Evolutionary conservation across 2,888 invertebrate species (phyloP), one percentile per base, ranked within the genome.

Genomic region (Rhaphigaster nebulosa): DNA sequence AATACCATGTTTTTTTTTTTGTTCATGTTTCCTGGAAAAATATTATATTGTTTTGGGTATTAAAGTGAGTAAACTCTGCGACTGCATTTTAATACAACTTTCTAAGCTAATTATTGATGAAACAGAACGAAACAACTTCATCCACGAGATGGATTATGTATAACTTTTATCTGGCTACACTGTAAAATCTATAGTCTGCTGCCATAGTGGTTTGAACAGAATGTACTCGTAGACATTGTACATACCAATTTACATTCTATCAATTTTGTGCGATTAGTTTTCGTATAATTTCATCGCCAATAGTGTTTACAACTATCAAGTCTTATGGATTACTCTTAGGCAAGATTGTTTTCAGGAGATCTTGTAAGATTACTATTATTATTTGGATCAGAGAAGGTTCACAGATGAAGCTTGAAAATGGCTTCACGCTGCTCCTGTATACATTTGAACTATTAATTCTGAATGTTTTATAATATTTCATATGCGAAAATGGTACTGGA

Each of bases 401-500:
- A 91, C 91, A 91, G 91, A 91, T 91, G 92, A 91, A 91, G 91
- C 92, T 92, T 92, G 91, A 92, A 92, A 92, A 92, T 92, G 92
- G 92, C 92, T 92, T 92, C 92, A 91, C 87, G 88, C 91, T 91
- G 91, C 87, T 90, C 87, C 89, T 76, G 87, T 89, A 54, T 91
- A 84, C 91, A 89, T 90, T 91, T 76, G 91, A 90, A 91, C 91
- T 56, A 84, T 90, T 91, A 89, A 91, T 70, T 90, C 88, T 54
- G 56, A 84, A 84, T 56, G 87, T 88, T 76, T 88, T 91, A 76
- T 91, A 89, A 87, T 56, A 56, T 41, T 90, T 60, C 56, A 12
- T 41, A 84, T 84, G 60, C 56, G 18, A 92, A 92, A 92, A 93
- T 93, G 93, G 92, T 93, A 91, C 92, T 93, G 91, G 92, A 92